Evolutionary conservation across 1,140 invertebrate species (phyloP), one percentile per base, ranked within the genome.

Genomic region (Ditylenchus dipsaci): DNA sequence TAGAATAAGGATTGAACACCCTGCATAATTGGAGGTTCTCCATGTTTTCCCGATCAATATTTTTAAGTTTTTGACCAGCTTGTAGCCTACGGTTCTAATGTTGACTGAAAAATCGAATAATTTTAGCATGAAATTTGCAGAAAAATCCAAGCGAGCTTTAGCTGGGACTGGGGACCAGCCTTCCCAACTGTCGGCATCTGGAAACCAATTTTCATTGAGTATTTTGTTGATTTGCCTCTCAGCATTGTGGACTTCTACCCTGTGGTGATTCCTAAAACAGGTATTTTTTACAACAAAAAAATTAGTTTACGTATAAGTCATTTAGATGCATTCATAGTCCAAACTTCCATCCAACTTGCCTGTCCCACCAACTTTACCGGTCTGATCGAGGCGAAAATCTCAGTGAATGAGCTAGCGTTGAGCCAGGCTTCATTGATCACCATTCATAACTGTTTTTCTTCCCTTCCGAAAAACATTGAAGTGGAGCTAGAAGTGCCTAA

Each of bases 91-190:
- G 33, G 33, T 38, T 11, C 3, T 38, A 38, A 38, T 11, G 3
- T 15, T n/a, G n/a, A n/a, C n/a, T n/a, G n/a, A n/a, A n/a, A n/a
- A n/a, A n/a, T n/a, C n/a, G n/a, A n/a, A n/a, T n/a, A n/a, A n/a
- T n/a, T n/a, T n/a, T n/a, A n/a, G n/a, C n/a, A n/a, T n/a, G n/a
- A n/a, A n/a, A n/a, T n/a, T n/a, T n/a, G n/a, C n/a, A 69, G 77
- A 63, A 98, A 97, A 86, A 93, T 93, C 89, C 95, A 97, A 85
- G 90, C 91, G 0, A 93, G 92, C 13, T 98, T 95, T 74, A 87
- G 89, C 30, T 98, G 95, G 95, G 95, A 98, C 85, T 98, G 95
- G 95, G 95, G 94, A 23, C 92, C 93, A 42, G 33, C 23, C 15
- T 71, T 71, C 23, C 56, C 68, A 1, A 38, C 49, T 19, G 68